A percentile compares a stretch with the other conserved stretches of the same genome.
These are phyloP conservation scores for Scopus umbretta DNA, from an alignment of 2,113 vertebrate genomes.

Conservation along the genomic window DNA sequence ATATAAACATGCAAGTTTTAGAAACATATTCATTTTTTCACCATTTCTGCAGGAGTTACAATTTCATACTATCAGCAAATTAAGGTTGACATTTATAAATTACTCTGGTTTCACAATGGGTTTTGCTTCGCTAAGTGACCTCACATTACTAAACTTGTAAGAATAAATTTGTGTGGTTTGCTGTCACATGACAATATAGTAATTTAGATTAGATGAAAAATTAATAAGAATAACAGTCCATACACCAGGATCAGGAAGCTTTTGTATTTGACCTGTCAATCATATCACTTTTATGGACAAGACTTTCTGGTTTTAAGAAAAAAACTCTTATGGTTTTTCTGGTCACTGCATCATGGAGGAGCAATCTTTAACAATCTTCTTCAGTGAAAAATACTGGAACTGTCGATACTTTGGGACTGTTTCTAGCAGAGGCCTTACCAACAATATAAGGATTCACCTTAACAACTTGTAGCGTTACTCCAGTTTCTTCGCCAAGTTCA, in stretches of 20 bases:
- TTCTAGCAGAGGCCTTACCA: neutral
- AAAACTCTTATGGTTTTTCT: too few species aligned
- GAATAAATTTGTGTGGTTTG: conserved; percentile 31
- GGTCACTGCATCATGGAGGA: neutral
- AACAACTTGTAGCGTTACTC: neutral
- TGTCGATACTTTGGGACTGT: neutral
- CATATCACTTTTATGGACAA: neutral
- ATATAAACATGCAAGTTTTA: neutral
- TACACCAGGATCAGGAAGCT: neutral
- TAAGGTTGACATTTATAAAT: conserved; percentile 59
- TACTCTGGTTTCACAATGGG: conserved; percentile 46
- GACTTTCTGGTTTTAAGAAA: neutral
- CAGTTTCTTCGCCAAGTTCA: neutral
- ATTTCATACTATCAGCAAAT: conserved; percentile 35
- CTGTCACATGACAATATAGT: conserved; percentile 27
- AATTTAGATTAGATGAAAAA: conserved; percentile 44
- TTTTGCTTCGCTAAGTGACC: conserved; percentile 51
- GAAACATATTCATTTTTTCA: neutral
- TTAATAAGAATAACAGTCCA: conserved; percentile 21
- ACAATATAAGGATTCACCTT: neutral
- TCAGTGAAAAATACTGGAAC: neutral
- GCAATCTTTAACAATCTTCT: neutral
- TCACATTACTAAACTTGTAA: conserved; percentile 43
- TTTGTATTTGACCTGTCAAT: conserved; percentile 14
- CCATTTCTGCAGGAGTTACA: neutral